These are phyloP conservation scores for Cirrhinus mrigala DNA, from an alignment of 2,797 vertebrate genomes.

Conservation along the genomic window DNA sequence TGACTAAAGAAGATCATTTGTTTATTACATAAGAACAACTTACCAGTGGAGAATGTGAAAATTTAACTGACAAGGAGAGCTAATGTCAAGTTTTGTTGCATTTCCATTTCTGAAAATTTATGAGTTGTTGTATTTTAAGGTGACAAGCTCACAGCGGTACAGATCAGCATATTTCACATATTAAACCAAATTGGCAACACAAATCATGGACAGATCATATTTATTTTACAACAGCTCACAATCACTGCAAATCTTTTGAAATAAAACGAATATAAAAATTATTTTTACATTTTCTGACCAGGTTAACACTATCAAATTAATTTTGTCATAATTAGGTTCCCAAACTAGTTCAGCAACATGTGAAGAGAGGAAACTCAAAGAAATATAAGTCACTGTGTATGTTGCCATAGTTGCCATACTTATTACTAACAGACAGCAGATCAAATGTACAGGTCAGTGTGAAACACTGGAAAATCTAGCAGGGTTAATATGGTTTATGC, in stretches of 20 bases:
- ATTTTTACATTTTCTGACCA: not conserved
- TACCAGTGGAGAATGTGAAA: not conserved
- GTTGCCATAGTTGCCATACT: not conserved
- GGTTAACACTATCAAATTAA: not conserved
- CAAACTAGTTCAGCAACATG: not conserved
- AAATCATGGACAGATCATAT: not conserved
- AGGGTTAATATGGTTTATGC: too few species aligned
- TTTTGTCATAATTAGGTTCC: not conserved
- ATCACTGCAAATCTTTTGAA: not conserved
- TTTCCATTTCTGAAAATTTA: not conserved
- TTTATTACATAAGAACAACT: not conserved
- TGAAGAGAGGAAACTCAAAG: not conserved
- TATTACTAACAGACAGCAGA: not conserved
- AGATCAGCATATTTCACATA: not conserved
- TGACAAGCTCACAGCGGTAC: not conserved
- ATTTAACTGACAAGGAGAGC: not conserved
- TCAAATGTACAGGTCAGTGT: not conserved
- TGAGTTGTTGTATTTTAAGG: not conserved
- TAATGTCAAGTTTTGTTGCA: not conserved
- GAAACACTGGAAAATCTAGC: not conserved
- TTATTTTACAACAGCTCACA: not conserved
- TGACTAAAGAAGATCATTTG: not conserved
- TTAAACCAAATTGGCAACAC: not conserved
- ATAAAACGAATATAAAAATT: not conserved
- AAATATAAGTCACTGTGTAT: not conserved